These are phyloP conservation scores for Tiliacea aurago DNA, from an alignment of 2,888 invertebrate species.

Conservation along the genomic window DNA sequence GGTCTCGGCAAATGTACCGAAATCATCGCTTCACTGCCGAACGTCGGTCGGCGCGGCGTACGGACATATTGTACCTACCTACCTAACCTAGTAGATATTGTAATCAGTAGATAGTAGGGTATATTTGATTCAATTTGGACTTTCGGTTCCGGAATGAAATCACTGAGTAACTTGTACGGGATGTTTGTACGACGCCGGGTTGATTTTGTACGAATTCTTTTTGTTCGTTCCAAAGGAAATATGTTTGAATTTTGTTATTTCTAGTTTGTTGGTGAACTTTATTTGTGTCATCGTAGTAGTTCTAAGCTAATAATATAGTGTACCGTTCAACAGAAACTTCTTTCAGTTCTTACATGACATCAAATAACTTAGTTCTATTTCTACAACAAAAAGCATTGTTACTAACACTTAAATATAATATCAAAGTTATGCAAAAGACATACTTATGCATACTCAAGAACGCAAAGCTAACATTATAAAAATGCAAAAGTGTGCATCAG, in stretches of 20 bases:
- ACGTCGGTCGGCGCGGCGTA: constrained; percentile 75
- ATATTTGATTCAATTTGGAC: constrained; percentile 83
- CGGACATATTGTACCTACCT: constrained; percentile 88
- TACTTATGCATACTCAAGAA: constrained; percentile 18
- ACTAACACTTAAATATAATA: constrained; percentile 33
- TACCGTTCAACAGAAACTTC: constrained; percentile 20
- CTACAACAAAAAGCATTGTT: constrained; percentile 12
- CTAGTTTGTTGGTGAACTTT: constrained; percentile 49
- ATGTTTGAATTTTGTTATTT: constrained; percentile 58
- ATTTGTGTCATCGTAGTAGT: constrained; percentile 41
- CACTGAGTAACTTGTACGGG: constrained; percentile 64
- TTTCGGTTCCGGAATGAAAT: constrained; percentile 68
- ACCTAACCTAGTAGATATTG: constrained; percentile 77
- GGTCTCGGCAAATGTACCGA: constrained; percentile 91
- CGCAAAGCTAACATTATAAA: constrained; percentile 32
- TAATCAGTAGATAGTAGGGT: constrained; percentile 76
- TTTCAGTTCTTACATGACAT: constrained; percentile 7
- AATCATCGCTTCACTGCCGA: constrained; percentile 89
- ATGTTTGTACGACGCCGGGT: constrained; percentile 58
- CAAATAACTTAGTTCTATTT: constrained; percentile 33
- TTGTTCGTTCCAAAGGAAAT: constrained; percentile 48
- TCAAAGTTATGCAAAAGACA: constrained; percentile 32
- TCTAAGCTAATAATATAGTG: constrained; percentile 33
- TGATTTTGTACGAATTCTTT: constrained; percentile 61
- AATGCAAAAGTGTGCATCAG: constrained; percentile 49